phyloP scores from a whole-genome alignment of 2,113 vertebrate genomes.

The Forbesichthys papilliferus region DNA sequence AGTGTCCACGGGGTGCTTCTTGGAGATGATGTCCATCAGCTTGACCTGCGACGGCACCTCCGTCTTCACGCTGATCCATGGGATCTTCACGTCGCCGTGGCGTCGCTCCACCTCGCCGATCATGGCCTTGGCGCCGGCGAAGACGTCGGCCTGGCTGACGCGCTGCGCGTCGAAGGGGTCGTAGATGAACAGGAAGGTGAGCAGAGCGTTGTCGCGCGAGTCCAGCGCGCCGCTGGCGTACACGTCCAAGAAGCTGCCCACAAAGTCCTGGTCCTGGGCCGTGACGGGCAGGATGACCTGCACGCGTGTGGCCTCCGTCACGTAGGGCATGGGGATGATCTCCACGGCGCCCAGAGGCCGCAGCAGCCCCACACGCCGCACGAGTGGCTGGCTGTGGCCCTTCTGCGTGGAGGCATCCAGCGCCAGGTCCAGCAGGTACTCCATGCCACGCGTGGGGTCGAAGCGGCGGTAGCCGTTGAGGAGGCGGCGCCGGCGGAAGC shows the following conservation, averaged over 20 bases:
- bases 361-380: conserved; percentile 86
- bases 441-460: conserved; percentile 93
- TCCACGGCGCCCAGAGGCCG: conserved; percentile 89
- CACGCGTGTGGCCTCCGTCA: conserved; percentile 91
- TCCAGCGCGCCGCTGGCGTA: conserved; percentile 89
- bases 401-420: conserved; percentile 90
- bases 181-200: conserved; percentile 91
- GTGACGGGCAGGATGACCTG: conserved; percentile 92
- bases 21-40: conserved; percentile 96
- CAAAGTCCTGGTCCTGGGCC: conserved; percentile 79
- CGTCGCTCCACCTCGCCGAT: conserved; percentile 88
- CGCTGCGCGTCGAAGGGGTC: conserved; percentile 87
- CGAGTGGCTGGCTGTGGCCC: conserved; percentile 85
- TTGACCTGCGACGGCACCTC: conserved; percentile 93
- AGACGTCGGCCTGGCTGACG: conserved; percentile 86
- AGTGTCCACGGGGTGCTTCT: conserved; percentile 95
- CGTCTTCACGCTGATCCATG: conserved; percentile 91
- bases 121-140: conserved; percentile 87
- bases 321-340: conserved; percentile 96
- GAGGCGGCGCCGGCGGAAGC: conserved; percentile 87
- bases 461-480: conserved; percentile 94
- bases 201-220: conserved; percentile 86
- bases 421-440: conserved; percentile 89
- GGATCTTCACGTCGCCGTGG: conserved; percentile 86
- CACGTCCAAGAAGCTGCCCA: conserved; percentile 87